phyloP scores from a whole-genome alignment of 2,797 vertebrate species.

The Falco novaeseelandiae region DNA sequence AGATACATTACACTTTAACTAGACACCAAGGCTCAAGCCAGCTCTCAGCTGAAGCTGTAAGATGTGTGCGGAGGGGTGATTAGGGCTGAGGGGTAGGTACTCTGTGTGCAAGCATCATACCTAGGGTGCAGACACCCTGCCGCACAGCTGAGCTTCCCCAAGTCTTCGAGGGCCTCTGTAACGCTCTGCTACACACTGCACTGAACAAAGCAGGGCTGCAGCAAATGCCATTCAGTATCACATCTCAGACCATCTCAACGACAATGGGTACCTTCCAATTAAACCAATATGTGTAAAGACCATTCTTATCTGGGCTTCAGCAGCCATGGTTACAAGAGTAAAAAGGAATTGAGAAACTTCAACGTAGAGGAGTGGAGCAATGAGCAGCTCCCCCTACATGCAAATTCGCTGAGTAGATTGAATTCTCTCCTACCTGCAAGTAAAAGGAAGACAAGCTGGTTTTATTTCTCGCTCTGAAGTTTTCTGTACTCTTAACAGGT shows the following conservation, averaged over 20 bases:
- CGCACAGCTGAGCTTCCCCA: fast-evolving
- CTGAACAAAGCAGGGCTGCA: background rate
- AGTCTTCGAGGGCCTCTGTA: fast-evolving
- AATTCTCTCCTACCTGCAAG: background rate
- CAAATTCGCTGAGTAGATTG: background rate
- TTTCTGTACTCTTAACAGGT: background rate
- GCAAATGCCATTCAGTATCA: background rate
- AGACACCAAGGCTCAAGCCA: background rate
- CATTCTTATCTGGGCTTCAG: background rate
- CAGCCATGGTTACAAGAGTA: background rate
- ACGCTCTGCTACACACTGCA: background rate
- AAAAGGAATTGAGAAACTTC: background rate
- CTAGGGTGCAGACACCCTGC: too few species aligned
- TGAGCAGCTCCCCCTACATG: background rate
- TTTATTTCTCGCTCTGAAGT: background rate
- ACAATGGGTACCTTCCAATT: background rate
- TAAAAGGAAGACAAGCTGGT: background rate
- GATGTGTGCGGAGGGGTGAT: background rate
- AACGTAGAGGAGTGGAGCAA: background rate
- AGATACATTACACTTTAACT: background rate
- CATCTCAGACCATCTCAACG: background rate
- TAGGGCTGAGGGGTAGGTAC: background rate
- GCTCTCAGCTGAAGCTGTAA: background rate
- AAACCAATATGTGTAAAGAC: background rate
- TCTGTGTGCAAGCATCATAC: background rate